Conservation (phyloP, 2,797 vertebrate species). For the Anguilla megastoma region DNA sequence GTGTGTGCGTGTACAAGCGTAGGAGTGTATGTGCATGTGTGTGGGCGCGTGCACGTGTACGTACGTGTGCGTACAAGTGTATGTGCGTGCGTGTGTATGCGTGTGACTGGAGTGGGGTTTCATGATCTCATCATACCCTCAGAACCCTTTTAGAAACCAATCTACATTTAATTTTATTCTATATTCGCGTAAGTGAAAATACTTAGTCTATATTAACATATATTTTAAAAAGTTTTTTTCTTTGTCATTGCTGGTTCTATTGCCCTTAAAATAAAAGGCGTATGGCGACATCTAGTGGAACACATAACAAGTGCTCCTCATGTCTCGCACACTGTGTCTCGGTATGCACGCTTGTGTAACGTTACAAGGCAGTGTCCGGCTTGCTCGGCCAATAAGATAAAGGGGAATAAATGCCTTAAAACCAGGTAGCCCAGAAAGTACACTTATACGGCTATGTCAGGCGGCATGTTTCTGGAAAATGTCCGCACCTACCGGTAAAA, state of each 20-base stretch:
- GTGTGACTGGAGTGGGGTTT: no score
- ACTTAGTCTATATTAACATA: no score
- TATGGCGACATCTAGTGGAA: slow-evolving; percentile 27
- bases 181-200: background rate
- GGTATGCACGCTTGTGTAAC: background rate
- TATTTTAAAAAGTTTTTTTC: no score
- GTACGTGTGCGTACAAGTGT: background rate
- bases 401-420: background rate
- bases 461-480: background rate
- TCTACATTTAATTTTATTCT: slow-evolving; percentile 43
- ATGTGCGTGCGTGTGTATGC: background rate
- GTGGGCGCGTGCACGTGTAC: no score
- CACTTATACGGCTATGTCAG: background rate
- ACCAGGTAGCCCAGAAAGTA: background rate
- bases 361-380: background rate
- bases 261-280: slow-evolving; percentile 37
- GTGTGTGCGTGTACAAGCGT: no score
- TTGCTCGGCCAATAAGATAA: background rate
- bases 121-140: no score
- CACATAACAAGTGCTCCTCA: background rate
- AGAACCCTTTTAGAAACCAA: background rate
- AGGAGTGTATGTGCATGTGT: no score
- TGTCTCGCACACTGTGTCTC: background rate
- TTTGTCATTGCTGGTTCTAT: slow-evolving; percentile 45
- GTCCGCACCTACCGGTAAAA: background rate